Conservation (phyloP, 2,113 vertebrate species). For the Ornithorhynchus anatinus region DNA sequence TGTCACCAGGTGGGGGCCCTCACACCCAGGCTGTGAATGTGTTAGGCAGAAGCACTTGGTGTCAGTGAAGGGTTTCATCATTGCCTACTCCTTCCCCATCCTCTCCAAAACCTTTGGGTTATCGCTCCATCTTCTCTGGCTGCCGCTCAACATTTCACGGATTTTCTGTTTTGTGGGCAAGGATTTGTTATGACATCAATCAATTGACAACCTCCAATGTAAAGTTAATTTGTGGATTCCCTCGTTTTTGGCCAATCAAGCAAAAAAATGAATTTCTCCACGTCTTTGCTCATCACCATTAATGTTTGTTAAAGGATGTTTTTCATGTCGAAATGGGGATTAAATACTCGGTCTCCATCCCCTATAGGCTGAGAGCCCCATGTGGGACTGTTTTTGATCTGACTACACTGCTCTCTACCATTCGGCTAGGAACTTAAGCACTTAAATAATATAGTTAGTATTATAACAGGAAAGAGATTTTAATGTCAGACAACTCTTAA, state of each 20-base stretch:
- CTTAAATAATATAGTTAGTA: not conserved
- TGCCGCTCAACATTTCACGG: rapidly evolving
- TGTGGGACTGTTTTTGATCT: too few species aligned
- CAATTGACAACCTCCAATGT: not conserved
- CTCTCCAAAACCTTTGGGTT: not conserved
- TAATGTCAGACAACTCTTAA: not conserved
- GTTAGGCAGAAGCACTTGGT: too few species aligned
- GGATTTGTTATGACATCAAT: not conserved
- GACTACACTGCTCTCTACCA: too few species aligned
- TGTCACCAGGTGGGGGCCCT: too few species aligned
- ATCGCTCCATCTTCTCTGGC: not conserved
- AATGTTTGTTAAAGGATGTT: too few species aligned
- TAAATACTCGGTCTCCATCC: too few species aligned
- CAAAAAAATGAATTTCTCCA: too few species aligned
- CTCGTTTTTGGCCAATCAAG: not conserved
- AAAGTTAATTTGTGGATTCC: not conserved
- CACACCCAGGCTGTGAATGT: too few species aligned
- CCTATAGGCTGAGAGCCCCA: too few species aligned
- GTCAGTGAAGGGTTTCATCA: too few species aligned
- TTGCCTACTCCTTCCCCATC: not conserved
- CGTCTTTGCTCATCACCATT: not conserved
- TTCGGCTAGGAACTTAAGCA: too few species aligned
- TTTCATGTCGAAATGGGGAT: too few species aligned
- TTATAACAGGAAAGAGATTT: not conserved
- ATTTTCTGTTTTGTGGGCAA: not conserved